Evolutionary conservation across 2,888 invertebrate species (phyloP).

Genomic region (Coronaproctus castanopsis): DNA sequence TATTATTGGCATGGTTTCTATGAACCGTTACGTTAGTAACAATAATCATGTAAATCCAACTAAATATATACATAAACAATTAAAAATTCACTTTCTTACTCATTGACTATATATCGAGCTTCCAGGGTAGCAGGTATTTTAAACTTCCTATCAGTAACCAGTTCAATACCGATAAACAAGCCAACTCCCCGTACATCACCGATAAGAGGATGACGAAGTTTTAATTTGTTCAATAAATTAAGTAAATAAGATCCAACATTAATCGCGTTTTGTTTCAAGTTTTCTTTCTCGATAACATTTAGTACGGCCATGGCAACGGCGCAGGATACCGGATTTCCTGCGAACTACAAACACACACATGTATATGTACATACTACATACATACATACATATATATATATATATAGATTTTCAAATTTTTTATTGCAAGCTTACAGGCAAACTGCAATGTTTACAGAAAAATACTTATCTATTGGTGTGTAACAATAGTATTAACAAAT

Average conservation of each 20-base stretch:
- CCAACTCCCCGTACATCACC: slow-evolving; percentile 82
- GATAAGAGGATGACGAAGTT: slow-evolving; percentile 37
- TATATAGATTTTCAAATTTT: background rate
- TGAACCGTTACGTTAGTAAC: too few species aligned
- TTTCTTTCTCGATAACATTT: slow-evolving; percentile 75
- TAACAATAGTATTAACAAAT: too few species aligned
- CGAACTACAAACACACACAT: too few species aligned
- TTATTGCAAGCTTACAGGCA: background rate
- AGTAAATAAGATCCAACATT: slow-evolving; percentile 63
- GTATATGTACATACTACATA: background rate
- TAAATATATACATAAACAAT: too few species aligned
- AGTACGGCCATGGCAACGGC: slow-evolving; percentile 89
- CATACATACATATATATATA: too few species aligned
- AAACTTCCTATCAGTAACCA: slow-evolving; percentile 53
- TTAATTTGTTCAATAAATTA: slow-evolving; percentile 19
- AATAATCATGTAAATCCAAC: too few species aligned
- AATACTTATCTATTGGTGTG: background rate
- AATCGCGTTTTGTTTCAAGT: slow-evolving; percentile 59
- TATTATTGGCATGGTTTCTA: too few species aligned
- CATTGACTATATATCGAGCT: slow-evolving; percentile 52
- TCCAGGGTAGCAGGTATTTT: slow-evolving; percentile 61
- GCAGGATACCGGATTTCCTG: slow-evolving; percentile 96
- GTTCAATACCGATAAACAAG: slow-evolving; percentile 82
- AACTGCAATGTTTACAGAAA: background rate
- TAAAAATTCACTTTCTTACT: slow-evolving; percentile 28